A percentile compares a stretch with the other conserved stretches of the same genome.
Evolutionary conservation across 1,140 invertebrate species (phyloP).

Genomic region (Dermatophagoides farinae): DNA sequence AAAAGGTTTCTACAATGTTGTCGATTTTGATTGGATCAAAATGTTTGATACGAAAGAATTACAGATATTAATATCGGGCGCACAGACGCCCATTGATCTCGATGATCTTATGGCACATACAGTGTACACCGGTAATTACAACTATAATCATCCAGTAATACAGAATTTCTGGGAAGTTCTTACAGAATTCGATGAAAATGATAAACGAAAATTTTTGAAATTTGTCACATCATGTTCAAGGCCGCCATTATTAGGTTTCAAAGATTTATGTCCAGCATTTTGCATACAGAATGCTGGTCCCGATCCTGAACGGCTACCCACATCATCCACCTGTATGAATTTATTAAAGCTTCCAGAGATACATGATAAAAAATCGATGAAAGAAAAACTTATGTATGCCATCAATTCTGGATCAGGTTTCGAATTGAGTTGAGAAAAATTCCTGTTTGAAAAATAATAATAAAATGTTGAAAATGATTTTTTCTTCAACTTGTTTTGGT

Average conservation of each 20-base stretch:
- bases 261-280: constrained; percentile 80
- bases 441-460: neutral
- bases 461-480: neutral
- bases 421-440: constrained; percentile 54
- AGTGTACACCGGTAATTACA: constrained; percentile 60
- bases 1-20: constrained; percentile 61
- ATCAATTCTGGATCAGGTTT: constrained; percentile 87
- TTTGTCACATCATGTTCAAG: constrained; percentile 93
- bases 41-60: constrained; percentile 89
- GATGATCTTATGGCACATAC: constrained; percentile 65
- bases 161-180: constrained; percentile 67
- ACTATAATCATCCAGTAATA: constrained; percentile 43
- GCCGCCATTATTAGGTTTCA: constrained; percentile 90
- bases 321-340: constrained; percentile 94
- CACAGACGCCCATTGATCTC: constrained; percentile 72
- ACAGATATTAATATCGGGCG: constrained; percentile 80
- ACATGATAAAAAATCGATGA: constrained; percentile 47
- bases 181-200: constrained; percentile 54
- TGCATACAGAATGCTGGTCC: constrained; percentile 72
- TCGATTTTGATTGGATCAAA: constrained; percentile 70
- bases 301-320: constrained; percentile 63
- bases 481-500: neutral
- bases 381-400: constrained; percentile 69
- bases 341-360: constrained; percentile 84
- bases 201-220: constrained; percentile 67